Conservation (phyloP, 2,113 vertebrate species). For the Elephantulus edwardii region DNA sequence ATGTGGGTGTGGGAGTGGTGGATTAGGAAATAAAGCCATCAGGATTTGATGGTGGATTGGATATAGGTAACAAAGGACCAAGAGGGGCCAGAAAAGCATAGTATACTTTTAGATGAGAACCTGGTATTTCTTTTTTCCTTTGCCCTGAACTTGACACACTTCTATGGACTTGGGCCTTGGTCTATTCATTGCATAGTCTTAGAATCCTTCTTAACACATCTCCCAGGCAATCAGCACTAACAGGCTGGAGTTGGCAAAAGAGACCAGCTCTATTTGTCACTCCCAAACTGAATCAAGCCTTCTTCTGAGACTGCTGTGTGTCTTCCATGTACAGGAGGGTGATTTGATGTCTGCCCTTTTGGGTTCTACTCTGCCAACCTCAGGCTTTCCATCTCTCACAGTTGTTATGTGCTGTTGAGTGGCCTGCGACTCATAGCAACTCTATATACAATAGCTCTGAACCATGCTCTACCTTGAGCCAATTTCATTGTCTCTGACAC, state of each 20-base stretch:
- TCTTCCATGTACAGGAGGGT: background rate
- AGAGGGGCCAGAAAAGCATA: background rate
- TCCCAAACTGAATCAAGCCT: background rate
- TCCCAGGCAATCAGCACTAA: background rate
- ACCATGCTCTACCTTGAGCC: too few relatives aligned
- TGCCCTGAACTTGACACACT: background rate
- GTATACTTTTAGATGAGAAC: background rate
- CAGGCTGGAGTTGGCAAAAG: background rate
- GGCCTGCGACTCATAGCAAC: too few relatives aligned
- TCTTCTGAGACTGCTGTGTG: background rate
- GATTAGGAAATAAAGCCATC: background rate
- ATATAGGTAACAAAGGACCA: background rate
- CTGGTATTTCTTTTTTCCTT: background rate
- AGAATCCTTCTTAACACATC: background rate
- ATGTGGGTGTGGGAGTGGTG: fast-evolving
- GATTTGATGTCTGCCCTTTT: background rate
- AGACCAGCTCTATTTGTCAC: background rate
- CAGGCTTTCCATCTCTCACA: background rate
- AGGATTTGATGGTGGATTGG: background rate
- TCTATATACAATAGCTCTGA: too few relatives aligned
- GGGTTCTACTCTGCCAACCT: background rate
- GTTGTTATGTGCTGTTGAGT: too few relatives aligned
- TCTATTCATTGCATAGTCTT: background rate
- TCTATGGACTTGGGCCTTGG: background rate
- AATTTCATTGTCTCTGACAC: too few relatives aligned